phyloP scores from a whole-genome alignment of 2,888 invertebrate genomes.

The Phengaris arion region DNA sequence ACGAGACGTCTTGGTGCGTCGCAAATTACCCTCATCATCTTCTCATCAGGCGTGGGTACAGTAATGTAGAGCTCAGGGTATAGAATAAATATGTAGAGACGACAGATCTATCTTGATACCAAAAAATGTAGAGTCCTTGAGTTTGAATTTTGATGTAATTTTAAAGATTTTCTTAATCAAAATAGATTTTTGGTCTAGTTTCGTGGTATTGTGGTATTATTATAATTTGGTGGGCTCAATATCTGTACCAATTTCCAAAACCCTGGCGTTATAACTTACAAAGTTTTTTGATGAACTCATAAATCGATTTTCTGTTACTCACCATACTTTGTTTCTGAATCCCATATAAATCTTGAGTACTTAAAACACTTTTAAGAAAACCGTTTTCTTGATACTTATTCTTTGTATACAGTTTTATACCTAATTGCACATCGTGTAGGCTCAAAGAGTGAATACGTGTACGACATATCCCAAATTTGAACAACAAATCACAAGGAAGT shows the following conservation, averaged over 20 bases:
- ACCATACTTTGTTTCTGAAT: too few relatives aligned
- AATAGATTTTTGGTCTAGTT: neutral
- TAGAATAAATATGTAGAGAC: slow-evolving; percentile 39
- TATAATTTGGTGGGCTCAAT: too few relatives aligned
- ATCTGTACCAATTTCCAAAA: too few relatives aligned
- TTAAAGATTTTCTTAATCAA: neutral
- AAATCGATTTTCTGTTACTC: too few relatives aligned
- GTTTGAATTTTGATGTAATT: neutral
- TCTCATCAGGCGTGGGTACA: slow-evolving; percentile 78
- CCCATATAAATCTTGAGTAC: too few relatives aligned
- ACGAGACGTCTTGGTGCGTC: slow-evolving; percentile 80
- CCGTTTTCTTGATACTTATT: neutral
- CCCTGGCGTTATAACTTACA: too few relatives aligned
- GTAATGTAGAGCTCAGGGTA: slow-evolving; percentile 69
- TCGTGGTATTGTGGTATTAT: too few relatives aligned
- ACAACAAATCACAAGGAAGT: slow-evolving; percentile 69
- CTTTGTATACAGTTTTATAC: slow-evolving; percentile 27
- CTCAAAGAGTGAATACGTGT: slow-evolving; percentile 66
- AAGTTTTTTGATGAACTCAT: too few relatives aligned
- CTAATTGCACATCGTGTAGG: slow-evolving; percentile 49
- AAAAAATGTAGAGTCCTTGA: neutral
- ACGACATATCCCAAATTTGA: slow-evolving; percentile 65
- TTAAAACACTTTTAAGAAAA: too few relatives aligned
- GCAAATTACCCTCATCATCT: slow-evolving; percentile 80
- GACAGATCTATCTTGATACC: slow-evolving; percentile 8